Evolutionary conservation across 2,113 vertebrate species (phyloP).

Genomic region (Apeltes quadracus): DNA sequence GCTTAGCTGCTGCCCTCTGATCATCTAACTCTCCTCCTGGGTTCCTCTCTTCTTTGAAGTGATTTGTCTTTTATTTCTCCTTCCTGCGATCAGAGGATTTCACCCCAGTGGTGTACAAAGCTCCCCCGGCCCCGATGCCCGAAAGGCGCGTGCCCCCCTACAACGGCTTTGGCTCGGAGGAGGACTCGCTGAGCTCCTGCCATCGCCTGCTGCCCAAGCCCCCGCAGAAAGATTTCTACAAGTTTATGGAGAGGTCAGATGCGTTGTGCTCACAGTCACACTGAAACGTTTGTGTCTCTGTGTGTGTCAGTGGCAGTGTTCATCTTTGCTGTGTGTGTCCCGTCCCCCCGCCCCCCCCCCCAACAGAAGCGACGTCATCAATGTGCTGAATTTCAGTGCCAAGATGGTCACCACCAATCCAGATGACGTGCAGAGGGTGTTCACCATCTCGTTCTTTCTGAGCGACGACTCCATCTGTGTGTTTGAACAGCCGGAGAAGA

Average conservation of each 20-base stretch:
- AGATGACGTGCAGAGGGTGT: slow-evolving; percentile 77
- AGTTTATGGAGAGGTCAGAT: slow-evolving; percentile 86
- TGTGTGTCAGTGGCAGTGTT: not conserved
- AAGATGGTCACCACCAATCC: slow-evolving; percentile 79
- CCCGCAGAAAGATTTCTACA: slow-evolving; percentile 81
- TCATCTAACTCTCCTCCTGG: slow-evolving; percentile 25
- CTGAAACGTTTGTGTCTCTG: not conserved
- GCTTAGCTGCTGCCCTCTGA: slow-evolving; percentile 47
- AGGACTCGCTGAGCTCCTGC: slow-evolving; percentile 90
- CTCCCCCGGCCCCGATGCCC: slow-evolving; percentile 70
- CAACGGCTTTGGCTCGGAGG: slow-evolving; percentile 92
- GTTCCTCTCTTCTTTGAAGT: slow-evolving; percentile 38
- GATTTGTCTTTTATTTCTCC: slow-evolving; percentile 36
- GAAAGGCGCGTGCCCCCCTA: slow-evolving; percentile 85
- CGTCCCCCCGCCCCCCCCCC: not conserved
- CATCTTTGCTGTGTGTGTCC: not conserved
- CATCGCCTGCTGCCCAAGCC: slow-evolving; percentile 79
- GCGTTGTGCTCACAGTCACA: slow-evolving; percentile 2
- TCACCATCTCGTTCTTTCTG: slow-evolving; percentile 88
- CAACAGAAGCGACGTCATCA: slow-evolving; percentile 81
- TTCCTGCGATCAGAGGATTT: slow-evolving; percentile 83
- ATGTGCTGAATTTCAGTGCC: slow-evolving; percentile 83
- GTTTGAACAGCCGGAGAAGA: slow-evolving; percentile 83
- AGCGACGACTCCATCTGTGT: slow-evolving; percentile 87
- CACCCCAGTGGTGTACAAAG: slow-evolving; percentile 82